Base-by-base conservation (phyloP, 2,113 vertebrate genomes). In the Zeus faber region DNA sequence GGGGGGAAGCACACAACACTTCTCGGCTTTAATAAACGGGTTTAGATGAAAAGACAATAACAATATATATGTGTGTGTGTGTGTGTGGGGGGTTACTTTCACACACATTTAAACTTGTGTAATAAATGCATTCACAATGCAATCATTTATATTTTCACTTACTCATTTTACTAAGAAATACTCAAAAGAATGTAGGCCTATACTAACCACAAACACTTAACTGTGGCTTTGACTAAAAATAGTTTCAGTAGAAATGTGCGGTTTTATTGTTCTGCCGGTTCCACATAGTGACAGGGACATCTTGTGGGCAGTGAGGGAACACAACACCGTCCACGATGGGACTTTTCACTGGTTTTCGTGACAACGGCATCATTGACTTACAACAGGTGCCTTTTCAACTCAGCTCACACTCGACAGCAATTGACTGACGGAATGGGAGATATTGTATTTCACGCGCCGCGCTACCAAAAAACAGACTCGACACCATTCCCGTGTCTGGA, bases 301-400 rank as follows among this genome's bases (percentile, higher is more conserved):
- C 84, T 81, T 79, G 85, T 82, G 85, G 83, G 3, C 69, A 67
- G 43, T 24, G 3, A 48, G 22, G 37, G 74, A 31, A 67, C n/a
- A 23, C 41, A 61, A 53, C 55, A 55, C 6, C 8, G n/a, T n/a
- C n/a, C n/a, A n/a, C n/a, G n/a, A n/a, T n/a, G n/a, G 9, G 16
- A 14, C 24, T 14, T 0, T 6, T 4, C n/a, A n/a, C 20, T 43
- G 31, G 16, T 22, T 46, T 26, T 35, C 22, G 40, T 54, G 25
- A 70, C 49, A 54, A 71, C 51, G 54, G 49, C 62, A 49, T 58
- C 49, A 73, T 51, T 66, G 55, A 69, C 46, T 47, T 29, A 40
- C 35, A 71, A 59, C 73, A 75, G 70, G 73, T 75, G 66, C 26
- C 43, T 47, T 71, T 29, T 18, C 6, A 22, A 16, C 22, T 61